These are phyloP conservation scores for Ormyrus labotus DNA, from an alignment of 2,888 invertebrate genomes.

Conservation along the genomic window DNA sequence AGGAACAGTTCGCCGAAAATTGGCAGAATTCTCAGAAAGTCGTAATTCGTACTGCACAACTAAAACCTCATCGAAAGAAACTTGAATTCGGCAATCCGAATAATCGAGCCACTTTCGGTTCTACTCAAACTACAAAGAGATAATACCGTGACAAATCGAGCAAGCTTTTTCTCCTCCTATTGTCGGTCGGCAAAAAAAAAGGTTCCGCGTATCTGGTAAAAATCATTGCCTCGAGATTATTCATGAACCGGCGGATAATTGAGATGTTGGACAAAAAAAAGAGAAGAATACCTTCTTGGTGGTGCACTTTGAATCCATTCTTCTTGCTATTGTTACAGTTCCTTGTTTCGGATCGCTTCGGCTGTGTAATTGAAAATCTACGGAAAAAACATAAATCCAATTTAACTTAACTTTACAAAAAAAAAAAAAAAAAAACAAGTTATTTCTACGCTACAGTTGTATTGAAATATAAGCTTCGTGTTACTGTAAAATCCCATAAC, in stretches of 20 bases:
- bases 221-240: conserved; percentile 50
- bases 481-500: too few relatives aligned
- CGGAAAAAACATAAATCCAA: conserved; percentile 39
- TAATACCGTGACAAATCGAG: conserved; percentile 51
- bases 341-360: conserved; percentile 19
- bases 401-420: conserved; percentile 20
- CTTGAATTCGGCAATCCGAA: conserved; percentile 13
- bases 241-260: conserved; percentile 55
- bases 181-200: conserved; percentile 37
- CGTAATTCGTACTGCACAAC: too few relatives aligned
- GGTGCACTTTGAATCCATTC: conserved; percentile 33
- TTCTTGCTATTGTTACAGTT: conserved; percentile 21
- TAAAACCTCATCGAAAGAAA: neutral
- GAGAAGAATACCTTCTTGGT: neutral
- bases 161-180: conserved; percentile 32
- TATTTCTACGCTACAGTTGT: too few relatives aligned
- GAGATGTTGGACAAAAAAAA: conserved; percentile 53
- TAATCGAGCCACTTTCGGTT: conserved; percentile 8
- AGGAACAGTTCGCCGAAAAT: too few relatives aligned
- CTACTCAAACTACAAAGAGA: neutral
- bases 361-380: conserved; percentile 23
- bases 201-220: conserved; percentile 40
- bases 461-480: too few relatives aligned
- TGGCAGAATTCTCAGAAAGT: too few relatives aligned
- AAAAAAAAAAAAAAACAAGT: too few relatives aligned